Evolutionary conservation across 2,888 invertebrate genomes (phyloP), one percentile per base, ranked within the genome.

Genomic region (Pheosia tremula): DNA sequence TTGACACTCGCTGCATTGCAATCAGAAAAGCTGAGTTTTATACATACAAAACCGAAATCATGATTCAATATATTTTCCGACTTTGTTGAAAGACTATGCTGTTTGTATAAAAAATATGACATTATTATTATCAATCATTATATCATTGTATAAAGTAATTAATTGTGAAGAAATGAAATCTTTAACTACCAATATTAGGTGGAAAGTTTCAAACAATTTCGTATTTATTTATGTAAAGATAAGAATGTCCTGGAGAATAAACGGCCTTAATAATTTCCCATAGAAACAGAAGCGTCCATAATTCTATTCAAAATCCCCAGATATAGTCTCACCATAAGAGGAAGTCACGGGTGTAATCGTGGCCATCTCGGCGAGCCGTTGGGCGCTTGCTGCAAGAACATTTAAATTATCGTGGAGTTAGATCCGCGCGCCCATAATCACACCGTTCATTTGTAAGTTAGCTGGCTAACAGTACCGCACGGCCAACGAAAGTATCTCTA

Each of bases 401-500:
- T 92, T 92, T 89, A 91, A 91, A 92, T 91, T 91, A 93, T 93
- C 92, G 82, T 85, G 82, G 79, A 86, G 87, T 85, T 85, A 91
- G 90, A 93, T 93, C 92, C 91, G 85, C 84, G 83, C 85, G 84
- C 83, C 88, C 86, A 89, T 91, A 91, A 92, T 92, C 91, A 90
- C 89, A 90, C 89, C 86, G 89, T 90, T 90, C 90, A 92, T 91
- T 91, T 91, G 91, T 92, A 90, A 92, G 83, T 85, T 83, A 86
- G 84, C 86, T 82, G 84, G 82, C 84, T 87, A 91, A 90, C 90
- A 90, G 90, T 90, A 91, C 87, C 80, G 56, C 39, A 77, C 82
- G 78, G 78, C 80, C 74, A 83, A 85, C 84, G 89, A 91, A 91
- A 91, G 87, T 90, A 91, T 92, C 92, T 79, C 88, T 86, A 92